Conservation (phyloP, 2,888 invertebrate species). For the Lycia hirtaria region DNA sequence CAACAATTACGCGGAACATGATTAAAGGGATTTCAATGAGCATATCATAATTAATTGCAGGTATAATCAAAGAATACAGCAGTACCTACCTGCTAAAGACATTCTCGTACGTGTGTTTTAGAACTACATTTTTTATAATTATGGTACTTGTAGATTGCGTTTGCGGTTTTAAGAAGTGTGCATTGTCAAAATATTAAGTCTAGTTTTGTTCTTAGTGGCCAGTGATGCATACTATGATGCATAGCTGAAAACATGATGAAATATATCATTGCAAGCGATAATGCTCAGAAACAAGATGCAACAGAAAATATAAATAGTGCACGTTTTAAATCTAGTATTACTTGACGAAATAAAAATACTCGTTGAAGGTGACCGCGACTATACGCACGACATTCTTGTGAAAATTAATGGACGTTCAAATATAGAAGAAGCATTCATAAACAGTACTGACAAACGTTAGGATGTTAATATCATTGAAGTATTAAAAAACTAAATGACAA, state of each 20-base stretch:
- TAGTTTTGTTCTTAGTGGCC: constrained; percentile 6
- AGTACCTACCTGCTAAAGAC: constrained; percentile 22
- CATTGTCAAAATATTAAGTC: constrained; percentile 4
- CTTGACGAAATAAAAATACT: constrained; percentile 21
- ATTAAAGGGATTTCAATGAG: constrained; percentile 55
- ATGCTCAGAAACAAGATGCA: constrained; percentile 1
- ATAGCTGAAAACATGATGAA: not conserved
- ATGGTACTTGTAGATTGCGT: not conserved
- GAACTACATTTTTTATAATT: no score
- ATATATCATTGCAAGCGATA: constrained; percentile 6
- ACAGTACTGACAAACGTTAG: constrained; percentile 5
- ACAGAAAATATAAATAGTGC: constrained; percentile 10
- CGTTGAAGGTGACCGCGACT: constrained; percentile 33
- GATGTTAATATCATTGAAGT: not conserved
- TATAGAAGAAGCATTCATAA: constrained; percentile 15
- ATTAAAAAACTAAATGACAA: not conserved
- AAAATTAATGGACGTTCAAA: constrained; percentile 22
- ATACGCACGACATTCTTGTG: constrained; percentile 27
- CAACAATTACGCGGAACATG: constrained; percentile 51
- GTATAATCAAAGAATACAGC: constrained; percentile 38
- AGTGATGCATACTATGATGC: constrained; percentile 11
- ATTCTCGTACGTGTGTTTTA: no score
- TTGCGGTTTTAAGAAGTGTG: not conserved
- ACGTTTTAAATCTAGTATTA: constrained; percentile 42
- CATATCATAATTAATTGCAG: constrained; percentile 39